A percentile compares a stretch with the other conserved stretches of the same genome.
Conservation (phyloP, 2,797 vertebrate species). For the Enoplosus armatus region DNA sequence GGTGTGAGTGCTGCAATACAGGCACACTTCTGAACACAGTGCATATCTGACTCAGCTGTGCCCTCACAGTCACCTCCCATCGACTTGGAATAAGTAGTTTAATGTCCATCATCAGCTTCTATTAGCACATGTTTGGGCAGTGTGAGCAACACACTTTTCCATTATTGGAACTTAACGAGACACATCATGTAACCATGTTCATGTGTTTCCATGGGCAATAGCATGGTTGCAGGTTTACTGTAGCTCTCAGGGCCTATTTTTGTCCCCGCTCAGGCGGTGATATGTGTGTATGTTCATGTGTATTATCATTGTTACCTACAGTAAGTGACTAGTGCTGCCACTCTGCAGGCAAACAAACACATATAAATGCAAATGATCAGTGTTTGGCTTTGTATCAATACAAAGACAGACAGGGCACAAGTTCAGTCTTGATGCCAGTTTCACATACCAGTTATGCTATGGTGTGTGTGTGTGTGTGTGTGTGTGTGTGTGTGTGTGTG, state of each 20-base stretch:
- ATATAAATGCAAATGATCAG: constrained; percentile 1
- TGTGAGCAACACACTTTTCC: constrained; percentile 1
- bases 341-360: neutral
- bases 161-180: neutral
- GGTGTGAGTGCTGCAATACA: neutral
- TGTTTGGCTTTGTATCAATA: neutral
- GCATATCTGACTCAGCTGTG: neutral
- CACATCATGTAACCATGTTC: neutral
- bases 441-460: constrained; percentile 11
- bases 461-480: neutral
- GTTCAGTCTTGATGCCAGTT: constrained; percentile 12
- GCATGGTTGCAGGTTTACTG: neutral
- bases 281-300: neutral
- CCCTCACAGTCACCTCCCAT: neutral
- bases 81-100: neutral
- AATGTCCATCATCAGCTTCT: neutral
- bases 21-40: neutral
- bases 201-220: constrained; percentile 22
- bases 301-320: neutral
- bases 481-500: constrained; percentile 13
- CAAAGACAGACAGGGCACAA: constrained; percentile 2
- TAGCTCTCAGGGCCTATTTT: constrained; percentile 13
- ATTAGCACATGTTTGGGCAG: neutral
- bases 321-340: neutral
- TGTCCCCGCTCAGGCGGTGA: neutral